A percentile compares a stretch with the other conserved stretches of the same genome.
These are phyloP conservation scores for Platyscapa corneri DNA, from an alignment of 1,140 invertebrate species.

Conservation along the genomic window DNA sequence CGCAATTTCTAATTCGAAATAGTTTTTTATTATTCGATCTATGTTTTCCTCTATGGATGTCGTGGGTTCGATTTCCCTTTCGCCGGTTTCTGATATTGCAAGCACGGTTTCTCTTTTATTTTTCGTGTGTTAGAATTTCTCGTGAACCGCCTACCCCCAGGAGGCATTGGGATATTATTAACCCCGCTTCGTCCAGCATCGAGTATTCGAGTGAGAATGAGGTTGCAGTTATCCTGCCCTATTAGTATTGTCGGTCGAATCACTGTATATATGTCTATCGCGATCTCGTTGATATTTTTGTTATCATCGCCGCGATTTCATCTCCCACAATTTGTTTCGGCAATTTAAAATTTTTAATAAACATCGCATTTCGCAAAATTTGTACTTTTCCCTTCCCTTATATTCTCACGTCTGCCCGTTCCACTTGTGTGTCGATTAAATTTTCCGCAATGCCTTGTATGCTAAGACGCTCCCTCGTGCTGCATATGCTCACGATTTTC, in stretches of 20 bases:
- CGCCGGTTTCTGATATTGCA: no score
- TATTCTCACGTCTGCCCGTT: neutral
- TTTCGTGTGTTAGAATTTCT: no score
- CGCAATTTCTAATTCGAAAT: no score
- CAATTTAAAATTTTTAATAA: neutral
- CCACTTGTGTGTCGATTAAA: neutral
- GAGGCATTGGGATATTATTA: neutral
- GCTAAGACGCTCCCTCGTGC: neutral
- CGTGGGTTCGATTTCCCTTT: no score
- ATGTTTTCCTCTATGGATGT: no score
- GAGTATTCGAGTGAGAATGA: neutral
- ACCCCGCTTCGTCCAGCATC: no score
- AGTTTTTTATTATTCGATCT: no score
- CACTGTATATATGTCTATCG: no score
- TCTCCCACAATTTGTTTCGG: neutral
- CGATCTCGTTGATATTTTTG: no score
- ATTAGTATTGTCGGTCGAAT: neutral
- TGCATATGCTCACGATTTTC: conserved; percentile 14
- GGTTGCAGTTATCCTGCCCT: neutral
- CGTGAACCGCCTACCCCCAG: neutral
- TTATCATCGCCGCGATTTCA: no score
- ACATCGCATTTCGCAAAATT: neutral
- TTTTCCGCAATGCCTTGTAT: neutral
- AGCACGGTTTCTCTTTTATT: no score
- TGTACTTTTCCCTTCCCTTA: neutral